These are phyloP conservation scores for Eueides isabella DNA, from an alignment of 1,140 invertebrate species.

Conservation along the genomic window DNA sequence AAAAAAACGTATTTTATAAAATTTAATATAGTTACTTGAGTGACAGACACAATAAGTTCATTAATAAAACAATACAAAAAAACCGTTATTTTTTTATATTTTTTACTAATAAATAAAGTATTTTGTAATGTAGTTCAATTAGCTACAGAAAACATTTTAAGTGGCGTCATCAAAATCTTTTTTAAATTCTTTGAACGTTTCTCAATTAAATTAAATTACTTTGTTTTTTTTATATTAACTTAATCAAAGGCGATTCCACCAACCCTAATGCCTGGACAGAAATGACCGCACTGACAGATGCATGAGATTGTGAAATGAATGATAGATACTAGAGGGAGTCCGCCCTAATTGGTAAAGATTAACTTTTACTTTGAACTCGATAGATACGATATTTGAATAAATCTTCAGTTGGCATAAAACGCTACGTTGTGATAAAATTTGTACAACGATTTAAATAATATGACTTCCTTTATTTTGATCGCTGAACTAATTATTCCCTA, in stretches of 20 bases:
- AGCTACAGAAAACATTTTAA: too few species aligned
- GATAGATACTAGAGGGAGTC: background rate
- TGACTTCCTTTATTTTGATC: too few species aligned
- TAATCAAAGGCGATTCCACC: background rate
- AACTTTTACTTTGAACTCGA: slow-evolving; percentile 17
- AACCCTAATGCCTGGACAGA: background rate
- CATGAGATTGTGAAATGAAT: slow-evolving; percentile 1
- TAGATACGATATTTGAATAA: background rate
- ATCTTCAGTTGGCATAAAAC: background rate
- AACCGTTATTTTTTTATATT: too few species aligned
- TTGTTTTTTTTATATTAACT: background rate
- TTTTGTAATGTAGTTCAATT: too few species aligned
- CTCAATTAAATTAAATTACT: too few species aligned
- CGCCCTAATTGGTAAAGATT: slow-evolving; percentile 6
- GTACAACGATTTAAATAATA: background rate
- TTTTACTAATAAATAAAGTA: too few species aligned
- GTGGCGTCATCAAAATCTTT: too few species aligned
- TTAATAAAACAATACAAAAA: too few species aligned
- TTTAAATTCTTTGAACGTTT: too few species aligned
- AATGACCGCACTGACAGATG: background rate
- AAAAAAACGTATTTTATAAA: background rate
- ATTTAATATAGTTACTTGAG: too few species aligned
- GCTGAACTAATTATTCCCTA: too few species aligned
- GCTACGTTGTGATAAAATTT: background rate
- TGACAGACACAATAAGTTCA: too few species aligned